Base-by-base conservation (phyloP, 2,797 vertebrate species). In the Pseudochaenichthys georgianus region DNA sequence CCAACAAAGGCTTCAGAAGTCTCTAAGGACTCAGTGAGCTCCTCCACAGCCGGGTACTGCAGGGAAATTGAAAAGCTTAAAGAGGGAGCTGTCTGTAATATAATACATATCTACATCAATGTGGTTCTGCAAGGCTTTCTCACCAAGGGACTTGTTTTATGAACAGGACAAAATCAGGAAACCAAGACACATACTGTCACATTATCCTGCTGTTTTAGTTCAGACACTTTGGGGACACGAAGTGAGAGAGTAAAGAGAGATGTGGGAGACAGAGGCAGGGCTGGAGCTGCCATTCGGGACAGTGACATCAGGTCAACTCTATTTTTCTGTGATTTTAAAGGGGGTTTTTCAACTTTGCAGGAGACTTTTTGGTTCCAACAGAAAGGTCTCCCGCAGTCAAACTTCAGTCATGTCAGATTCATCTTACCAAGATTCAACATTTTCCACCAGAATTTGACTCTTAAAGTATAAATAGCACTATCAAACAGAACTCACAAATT, bases 101-200 rank as follows among this genome's bases (percentile, higher is more conserved):
- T 41, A 57, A 75, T 17, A 77, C 42, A 64, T 66, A 70, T 48
- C 31, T 23, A 61, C 71, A 74, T 68, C 50, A 48, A 58, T 45
- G 61, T 66, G 53, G 45, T 48, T 73, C 64, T 64, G 53, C 42
- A 68, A 68, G 60, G 46, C 68, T 58, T 61, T 65, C 60, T 80
- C 48, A 19, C 23, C 47, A 67, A 60, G 52, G 46, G 31, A 54
- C 31, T 61, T 23, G 53, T 65, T 68, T 69, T 45, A 71, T 65
- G 48, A 72, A 67, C 10, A 70, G 72, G 47, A 64, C 17, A 19
- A 63, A 68, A 51, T 64, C 23, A 28, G 19, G 0, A 81, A 88
- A 86, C 75, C 58, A 75, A 82, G 81, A 75, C 28, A 74, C 54
- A 72, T 48, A 58, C 69, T 83, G 77, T 76, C 66, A 69, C 58